Base-by-base conservation (phyloP, 92 coral and sea anemone species). In the Bergia sp. region DNA sequence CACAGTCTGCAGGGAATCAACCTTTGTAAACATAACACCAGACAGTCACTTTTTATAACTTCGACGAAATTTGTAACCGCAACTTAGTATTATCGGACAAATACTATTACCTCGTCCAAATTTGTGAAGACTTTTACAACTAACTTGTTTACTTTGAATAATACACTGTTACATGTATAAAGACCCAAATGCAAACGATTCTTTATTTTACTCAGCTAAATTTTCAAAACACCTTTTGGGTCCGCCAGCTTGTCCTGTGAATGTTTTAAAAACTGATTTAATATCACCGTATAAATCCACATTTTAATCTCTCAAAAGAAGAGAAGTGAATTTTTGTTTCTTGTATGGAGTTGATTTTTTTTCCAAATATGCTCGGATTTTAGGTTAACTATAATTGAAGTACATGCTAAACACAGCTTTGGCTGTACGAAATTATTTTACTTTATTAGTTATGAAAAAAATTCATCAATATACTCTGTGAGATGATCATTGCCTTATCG, bases 101-200 rank as follows among this genome's bases (percentile, higher is more conserved):
- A 72, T 41, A 38, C 45, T 38, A 2, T 18, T 12, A 18, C 50
- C 41, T 18, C 29, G 18, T 4, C 29, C 8, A 76, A 76, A 44
- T 42, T 12, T 76, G 21, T 41, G 79, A 76, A 44, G 79, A 39
- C 45, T 41, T 4, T 76, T 39, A 40, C 79, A 76, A 39, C 79
- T 40, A 39, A 15, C 79, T 76, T 76, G 37, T 76, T 76, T 76
- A 76, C 79, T 76, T 41, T 76, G 80, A 76, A 76, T 44, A 38
- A 41, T 39, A n/a, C 41, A 18, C 43, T 10, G 3, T 39, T 42
- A 41, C 1, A 53, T 53, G 1, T 50, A 11, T 11, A 53, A 53
- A 53, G 16, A 7, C 47, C 8, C n/a, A 13, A 39, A 76, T 40
- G 2, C 80, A 41, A 6, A 50, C 3, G 29, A 20, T 5, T 73